Evolutionary conservation across 2,888 invertebrate genomes (phyloP), one percentile per base, ranked within the genome.

Genomic region (Rhimphoctona megacephalus): DNA sequence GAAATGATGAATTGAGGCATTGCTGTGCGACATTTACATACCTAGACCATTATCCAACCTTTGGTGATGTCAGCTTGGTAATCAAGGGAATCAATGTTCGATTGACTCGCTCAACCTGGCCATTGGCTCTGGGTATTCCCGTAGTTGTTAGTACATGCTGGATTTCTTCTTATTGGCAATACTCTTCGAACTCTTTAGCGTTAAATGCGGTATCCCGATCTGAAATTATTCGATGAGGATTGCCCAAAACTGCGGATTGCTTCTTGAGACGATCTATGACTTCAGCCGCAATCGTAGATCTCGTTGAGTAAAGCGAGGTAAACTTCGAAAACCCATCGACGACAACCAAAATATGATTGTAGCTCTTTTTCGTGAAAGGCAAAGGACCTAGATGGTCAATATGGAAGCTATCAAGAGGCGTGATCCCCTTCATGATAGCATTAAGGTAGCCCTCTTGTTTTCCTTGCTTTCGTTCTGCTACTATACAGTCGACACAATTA

Each of bases 181-280:
- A 94, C 0, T 91, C 85, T 83, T 88, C 36, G 73, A 94, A 94
- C 1, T 90, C 91, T 17, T 90, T 76, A 1, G 93, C 90, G 0
- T 92, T 93, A 82, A 92, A 94, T 5, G 94, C 94, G 4, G 92
- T 87, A 4, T 93, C 93, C 78, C 89, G 86, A 83, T 94, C 94
- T 0, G 93, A 91, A 5, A 94, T 90, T 11, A 94, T 91, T 33
- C 90, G 88, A 17, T 70, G 84, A 9, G 94, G 93, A 83, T 93
- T 93, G 8, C 93, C 94, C 90, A 94, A 94, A 9, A 77, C 86
- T 25, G 88, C 87, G 70, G 92, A 90, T 69, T 93, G 93, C n/a
- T 82, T 67, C n/a, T 81, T 83, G 1, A 94, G 72, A 84, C 92
- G 92, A 3, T 89, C 64, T 19, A 94, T 80, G 0, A 90, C 91